These are phyloP conservation scores for Cremastobaeus sp. DNA, from an alignment of 2,888 invertebrate species.

Conservation along the genomic window DNA sequence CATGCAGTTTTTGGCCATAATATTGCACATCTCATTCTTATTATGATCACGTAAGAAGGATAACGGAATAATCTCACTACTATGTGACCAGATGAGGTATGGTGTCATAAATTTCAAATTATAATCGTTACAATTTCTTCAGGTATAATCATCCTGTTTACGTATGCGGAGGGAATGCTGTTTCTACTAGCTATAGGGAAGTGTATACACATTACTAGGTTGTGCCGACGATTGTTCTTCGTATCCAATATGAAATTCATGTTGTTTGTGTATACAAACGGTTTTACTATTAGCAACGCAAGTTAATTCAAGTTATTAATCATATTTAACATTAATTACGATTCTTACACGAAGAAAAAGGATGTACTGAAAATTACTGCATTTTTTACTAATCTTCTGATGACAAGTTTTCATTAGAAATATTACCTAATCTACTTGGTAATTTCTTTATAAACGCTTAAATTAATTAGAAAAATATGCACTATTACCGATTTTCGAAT, in stretches of 20 bases:
- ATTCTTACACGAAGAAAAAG: too few species aligned
- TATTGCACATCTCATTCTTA: slow-evolving; percentile 29
- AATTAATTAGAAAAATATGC: too few species aligned
- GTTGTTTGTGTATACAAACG: slow-evolving; percentile 27
- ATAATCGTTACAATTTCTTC: slow-evolving; percentile 37
- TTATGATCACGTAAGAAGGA: slow-evolving; percentile 31
- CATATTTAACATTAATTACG: slow-evolving; percentile 3
- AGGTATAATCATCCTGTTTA: slow-evolving; percentile 9
- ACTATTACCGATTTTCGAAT: too few species aligned
- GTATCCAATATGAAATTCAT: slow-evolving; percentile 30
- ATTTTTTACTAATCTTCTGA: too few species aligned
- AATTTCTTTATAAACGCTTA: too few species aligned
- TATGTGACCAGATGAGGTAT: slow-evolving; percentile 35
- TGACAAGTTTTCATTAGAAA: too few species aligned
- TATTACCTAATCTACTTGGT: too few species aligned
- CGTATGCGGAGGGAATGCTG: slow-evolving; percentile 6
- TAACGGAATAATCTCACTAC: slow-evolving; percentile 29
- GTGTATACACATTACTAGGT: slow-evolving; percentile 24
- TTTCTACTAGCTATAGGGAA: slow-evolving; percentile 8
- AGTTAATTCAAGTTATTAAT: slow-evolving; percentile 23
- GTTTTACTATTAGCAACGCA: not conserved
- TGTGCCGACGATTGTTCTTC: slow-evolving; percentile 17
- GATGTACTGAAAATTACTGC: too few species aligned
- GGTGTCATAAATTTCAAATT: slow-evolving; percentile 38
- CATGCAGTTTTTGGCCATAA: slow-evolving; percentile 15